Evolutionary conservation across 2,113 vertebrate species (phyloP), one percentile per base, ranked within the genome.

Genomic region (Peromyscus maniculatus): DNA sequence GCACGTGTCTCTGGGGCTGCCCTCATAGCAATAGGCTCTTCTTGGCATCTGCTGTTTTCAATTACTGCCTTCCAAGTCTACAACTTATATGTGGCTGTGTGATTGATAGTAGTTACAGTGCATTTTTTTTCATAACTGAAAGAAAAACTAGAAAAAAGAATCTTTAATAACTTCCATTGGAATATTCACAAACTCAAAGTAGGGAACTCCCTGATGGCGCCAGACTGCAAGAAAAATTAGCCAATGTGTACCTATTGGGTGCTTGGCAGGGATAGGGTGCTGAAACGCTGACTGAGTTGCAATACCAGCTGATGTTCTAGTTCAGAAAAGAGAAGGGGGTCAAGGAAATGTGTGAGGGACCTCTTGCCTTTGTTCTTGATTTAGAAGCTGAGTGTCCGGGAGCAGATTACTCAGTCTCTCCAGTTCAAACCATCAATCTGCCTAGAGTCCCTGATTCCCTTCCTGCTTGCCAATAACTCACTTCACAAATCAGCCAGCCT

Each of bases 111-210:
- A 66, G 24, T 86, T 80, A 36, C 9, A 75, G 46, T 46, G 39
- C 8, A 16, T 67, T 9, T 16, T 92, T 75, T 80, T 80, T 39
- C 52, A 79, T 9, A 78, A 71, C 9, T 31, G 46, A 87, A 12
- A 17, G 72, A 77, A 96, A 92, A 43, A 1, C 3, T 22, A 89
- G 16, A 12, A 79, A 91, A 98, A 94, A 95, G 87, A 21, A 22
- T 80, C 80, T 86, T 64, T 86, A 67, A 46, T 62, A 55, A 7
- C 43, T 52, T 96, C 28, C n/a, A 72, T 24, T 90, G 33, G 22
- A n/a, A 77, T 31, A 12, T 52, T 12, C 64, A 83, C 26, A 83
- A 9, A 46, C 28, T 59, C 83, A 83, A 66, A 83, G 4, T 39
- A 82, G 52, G 36, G 19, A 89, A 89, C 1, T 17, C 10, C 59